These are phyloP conservation scores for Alviniconcha strummeri DNA, from an alignment of 2,888 invertebrate genomes.

Conservation along the genomic window DNA sequence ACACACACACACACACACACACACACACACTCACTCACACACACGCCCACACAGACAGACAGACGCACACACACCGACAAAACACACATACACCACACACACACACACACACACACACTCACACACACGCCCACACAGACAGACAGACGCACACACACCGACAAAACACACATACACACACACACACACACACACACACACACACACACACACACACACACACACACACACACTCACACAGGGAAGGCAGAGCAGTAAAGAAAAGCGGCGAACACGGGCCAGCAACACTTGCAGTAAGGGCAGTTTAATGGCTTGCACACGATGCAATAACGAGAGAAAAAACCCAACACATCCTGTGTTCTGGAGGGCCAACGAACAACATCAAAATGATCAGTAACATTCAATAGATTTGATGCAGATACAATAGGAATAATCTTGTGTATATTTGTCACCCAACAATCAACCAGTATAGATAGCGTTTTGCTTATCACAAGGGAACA, in stretches of 20 bases:
- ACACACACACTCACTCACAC: too few species aligned
- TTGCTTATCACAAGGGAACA: constrained; percentile 12
- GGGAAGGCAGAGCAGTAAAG: neutral
- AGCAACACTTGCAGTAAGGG: constrained; percentile 6
- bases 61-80: too few species aligned
- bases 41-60: too few species aligned
- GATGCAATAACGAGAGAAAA: constrained; percentile 14
- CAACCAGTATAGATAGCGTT: neutral
- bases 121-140: too few species aligned
- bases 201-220: neutral
- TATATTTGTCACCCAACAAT: constrained; percentile 13
- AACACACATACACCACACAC: too few species aligned
- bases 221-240: neutral
- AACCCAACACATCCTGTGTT: neutral
- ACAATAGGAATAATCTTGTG: neutral
- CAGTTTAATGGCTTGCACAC: constrained; percentile 3
- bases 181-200: constrained; percentile 2
- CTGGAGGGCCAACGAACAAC: neutral
- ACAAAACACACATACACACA: neutral
- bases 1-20: too few species aligned
- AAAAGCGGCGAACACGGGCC: neutral
- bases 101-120: too few species aligned
- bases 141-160: neutral
- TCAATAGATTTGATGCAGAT: neutral
- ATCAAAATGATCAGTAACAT: constrained; percentile 17